Evolutionary conservation across 2,888 invertebrate genomes (phyloP).

Genomic region (Dioctria linearis): DNA sequence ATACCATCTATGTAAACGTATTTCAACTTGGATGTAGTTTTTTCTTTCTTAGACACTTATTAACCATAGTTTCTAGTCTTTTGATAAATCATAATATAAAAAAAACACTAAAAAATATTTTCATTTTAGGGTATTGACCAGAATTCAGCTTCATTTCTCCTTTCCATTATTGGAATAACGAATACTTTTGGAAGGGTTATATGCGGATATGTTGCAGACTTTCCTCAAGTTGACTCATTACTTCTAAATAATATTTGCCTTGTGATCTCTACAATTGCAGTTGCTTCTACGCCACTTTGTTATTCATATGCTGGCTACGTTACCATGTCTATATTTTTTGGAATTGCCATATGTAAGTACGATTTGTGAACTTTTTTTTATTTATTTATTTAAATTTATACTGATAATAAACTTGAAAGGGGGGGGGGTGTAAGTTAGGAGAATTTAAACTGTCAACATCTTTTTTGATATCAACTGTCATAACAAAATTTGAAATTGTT

Average conservation of each 20-base stretch:
- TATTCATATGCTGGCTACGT: slow-evolving; percentile 82
- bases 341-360: slow-evolving; percentile 89
- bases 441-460: too few species aligned
- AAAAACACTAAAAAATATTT: background rate
- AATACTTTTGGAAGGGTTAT: slow-evolving; percentile 93
- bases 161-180: slow-evolving; percentile 89
- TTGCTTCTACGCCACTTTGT: slow-evolving; percentile 89
- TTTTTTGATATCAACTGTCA: too few species aligned
- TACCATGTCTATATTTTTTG: slow-evolving; percentile 88
- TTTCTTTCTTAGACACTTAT: too few species aligned
- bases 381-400: too few species aligned
- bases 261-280: slow-evolving; percentile 88
- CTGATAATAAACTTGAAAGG: too few species aligned
- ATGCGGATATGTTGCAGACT: slow-evolving; percentile 92
- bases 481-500: too few species aligned
- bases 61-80: too few species aligned
- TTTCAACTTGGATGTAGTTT: too few species aligned
- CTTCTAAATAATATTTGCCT: slow-evolving; percentile 95
- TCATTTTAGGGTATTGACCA: slow-evolving; percentile 79
- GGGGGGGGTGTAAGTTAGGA: too few species aligned
- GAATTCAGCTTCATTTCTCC: slow-evolving; percentile 74
- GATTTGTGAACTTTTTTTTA: background rate
- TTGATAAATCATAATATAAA: background rate
- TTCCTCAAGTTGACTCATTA: slow-evolving; percentile 92
- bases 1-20: background rate